A percentile compares a stretch with the other conserved stretches of the same genome.
Evolutionary conservation across 2,888 invertebrate genomes (phyloP).

Genomic region (Hymenopus coronatus): DNA sequence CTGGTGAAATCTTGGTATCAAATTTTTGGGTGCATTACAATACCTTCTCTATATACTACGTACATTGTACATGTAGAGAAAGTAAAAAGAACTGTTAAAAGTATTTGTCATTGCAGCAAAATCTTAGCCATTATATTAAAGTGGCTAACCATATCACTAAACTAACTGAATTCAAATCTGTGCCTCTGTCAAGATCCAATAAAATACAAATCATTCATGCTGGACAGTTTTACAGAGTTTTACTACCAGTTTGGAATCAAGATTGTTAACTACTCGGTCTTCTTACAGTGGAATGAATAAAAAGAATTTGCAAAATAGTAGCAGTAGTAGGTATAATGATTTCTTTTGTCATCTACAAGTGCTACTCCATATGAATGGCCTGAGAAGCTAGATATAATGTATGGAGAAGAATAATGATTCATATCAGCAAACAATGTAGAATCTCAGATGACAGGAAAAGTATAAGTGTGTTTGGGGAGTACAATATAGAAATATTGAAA

Average conservation of each 20-base stretch:
- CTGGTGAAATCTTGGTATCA: no score
- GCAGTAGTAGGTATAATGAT: no score
- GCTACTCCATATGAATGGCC: not conserved
- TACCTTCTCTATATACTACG: no score
- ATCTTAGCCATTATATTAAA: no score
- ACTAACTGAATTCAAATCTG: not conserved
- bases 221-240: not conserved
- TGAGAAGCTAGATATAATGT: not conserved
- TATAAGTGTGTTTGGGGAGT: not conserved
- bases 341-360: not conserved
- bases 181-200: not conserved
- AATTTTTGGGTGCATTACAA: no score
- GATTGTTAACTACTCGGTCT: not conserved
- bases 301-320: not conserved
- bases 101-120: no score
- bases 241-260: not conserved
- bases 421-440: not conserved
- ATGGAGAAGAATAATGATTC: not conserved
- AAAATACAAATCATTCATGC: not conserved
- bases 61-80: no score
- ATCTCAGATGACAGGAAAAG: not conserved
- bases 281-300: not conserved
- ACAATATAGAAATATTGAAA: not conserved
- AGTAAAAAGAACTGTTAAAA: no score
- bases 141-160: not conserved